phyloP scores from a whole-genome alignment of 2,113 vertebrate species.

The Tetrao urogallus region DNA sequence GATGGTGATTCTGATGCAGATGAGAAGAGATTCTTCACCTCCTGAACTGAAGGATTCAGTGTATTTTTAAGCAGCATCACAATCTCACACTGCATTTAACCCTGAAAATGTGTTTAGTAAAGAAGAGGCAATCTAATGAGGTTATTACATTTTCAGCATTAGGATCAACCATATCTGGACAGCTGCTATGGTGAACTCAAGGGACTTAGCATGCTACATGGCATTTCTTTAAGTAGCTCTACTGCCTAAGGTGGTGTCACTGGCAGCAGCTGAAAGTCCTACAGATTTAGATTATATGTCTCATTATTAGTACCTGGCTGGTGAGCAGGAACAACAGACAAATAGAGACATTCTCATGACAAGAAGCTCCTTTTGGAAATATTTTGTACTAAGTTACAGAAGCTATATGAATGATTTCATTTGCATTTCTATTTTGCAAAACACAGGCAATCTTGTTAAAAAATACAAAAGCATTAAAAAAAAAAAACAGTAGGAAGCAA shows the following conservation, averaged over 20 bases:
- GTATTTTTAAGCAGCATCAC: neutral
- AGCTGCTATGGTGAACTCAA: neutral
- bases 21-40: neutral
- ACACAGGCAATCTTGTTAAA: neutral
- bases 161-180: neutral
- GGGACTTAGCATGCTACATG: neutral
- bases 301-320: neutral
- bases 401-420: neutral
- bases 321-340: neutral
- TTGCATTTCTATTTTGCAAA: neutral
- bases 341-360: neutral
- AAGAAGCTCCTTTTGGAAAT: neutral
- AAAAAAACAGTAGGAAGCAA: neutral
- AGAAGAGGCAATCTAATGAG: neutral
- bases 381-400: neutral
- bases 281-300: neutral
- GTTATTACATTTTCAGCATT: neutral
- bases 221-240: neutral
- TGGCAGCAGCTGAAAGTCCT: neutral
- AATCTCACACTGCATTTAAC: neutral
- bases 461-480: neutral
- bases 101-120: neutral
- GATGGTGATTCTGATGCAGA: neutral
- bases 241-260: neutral
- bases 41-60: neutral